Base-by-base conservation (phyloP, 2,113 vertebrate species). In the Phodopus roborovskii region DNA sequence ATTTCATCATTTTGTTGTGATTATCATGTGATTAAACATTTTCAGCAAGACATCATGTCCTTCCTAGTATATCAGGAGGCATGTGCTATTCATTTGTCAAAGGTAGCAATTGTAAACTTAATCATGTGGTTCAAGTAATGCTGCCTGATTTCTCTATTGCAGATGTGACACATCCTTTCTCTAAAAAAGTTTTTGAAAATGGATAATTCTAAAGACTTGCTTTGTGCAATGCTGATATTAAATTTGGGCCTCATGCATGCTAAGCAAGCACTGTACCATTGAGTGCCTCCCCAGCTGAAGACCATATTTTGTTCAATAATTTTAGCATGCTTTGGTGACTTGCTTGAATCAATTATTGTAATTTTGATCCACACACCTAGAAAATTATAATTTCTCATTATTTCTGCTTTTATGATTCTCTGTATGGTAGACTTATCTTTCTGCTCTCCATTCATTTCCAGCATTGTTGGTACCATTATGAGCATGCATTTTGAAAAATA, bases 11-110 rank as follows among this genome's bases (percentile, higher is more conserved):
- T 87, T 91, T 28, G 39, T 68, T n/a, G 39, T 75, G n/a, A 91
- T 64, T 66, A 90, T 64, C 95, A 92, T 90, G 96, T 95, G 11
- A 62, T 88, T 92, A 81, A 90, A 92, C 12, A 71, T 94, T 93
- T 90, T 91, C 58, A 78, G 39, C 48, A 82, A 88, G 36, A 77
- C 50, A 53, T 90, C 66, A 42, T 74, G 77, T 56, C 36, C 87
- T 83, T 84, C n/a, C 58, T 50, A 66, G 28, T n/a, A 39, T 30
- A 94, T 78, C 60, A 83, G 22, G 60, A 89, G 68, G 70, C 64
- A 84, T 62, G 86, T 53, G 15, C 78, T 89, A 66, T 75, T 74
- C 53, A 20, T 94, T 94, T 94, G 87, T 94, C 93, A 87, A 91
- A 95, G 48, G 85, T 60, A 48, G 33, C 77, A 75, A 92, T 22